phyloP scores from a whole-genome alignment of 2,888 invertebrate genomes.

The Noctua comes region DNA sequence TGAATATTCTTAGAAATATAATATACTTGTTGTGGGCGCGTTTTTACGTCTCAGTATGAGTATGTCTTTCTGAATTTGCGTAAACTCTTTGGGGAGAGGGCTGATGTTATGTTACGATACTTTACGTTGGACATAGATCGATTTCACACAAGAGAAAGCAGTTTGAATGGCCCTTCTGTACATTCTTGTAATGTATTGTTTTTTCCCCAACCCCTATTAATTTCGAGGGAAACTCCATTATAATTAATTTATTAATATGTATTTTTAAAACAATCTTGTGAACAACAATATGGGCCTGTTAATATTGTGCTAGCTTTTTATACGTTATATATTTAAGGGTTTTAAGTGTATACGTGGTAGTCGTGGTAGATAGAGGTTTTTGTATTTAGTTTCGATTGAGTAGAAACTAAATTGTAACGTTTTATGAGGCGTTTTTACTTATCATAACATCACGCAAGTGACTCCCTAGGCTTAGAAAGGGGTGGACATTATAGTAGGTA shows the following conservation, averaged over 20 bases:
- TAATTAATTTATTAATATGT: conserved; percentile 72
- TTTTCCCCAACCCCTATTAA: conserved; percentile 70
- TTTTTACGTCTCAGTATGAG: neutral
- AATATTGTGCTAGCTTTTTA: conserved; percentile 10
- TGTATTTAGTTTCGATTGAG: too few species aligned
- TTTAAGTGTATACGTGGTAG: neutral
- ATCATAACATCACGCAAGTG: neutral
- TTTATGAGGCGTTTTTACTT: neutral
- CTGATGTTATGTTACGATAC: neutral
- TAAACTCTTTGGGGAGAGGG: neutral
- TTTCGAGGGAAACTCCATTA: conserved; percentile 67
- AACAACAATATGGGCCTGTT: conserved; percentile 23
- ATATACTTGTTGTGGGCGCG: too few species aligned
- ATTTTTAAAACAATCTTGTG: conserved; percentile 54
- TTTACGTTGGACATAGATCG: neutral
- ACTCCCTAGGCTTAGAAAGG: neutral
- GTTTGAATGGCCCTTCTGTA: conserved; percentile 10
- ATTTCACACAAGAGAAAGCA: neutral
- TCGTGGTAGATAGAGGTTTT: neutral
- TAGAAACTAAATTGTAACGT: neutral
- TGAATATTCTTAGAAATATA: neutral
- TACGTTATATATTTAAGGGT: conserved; percentile 1
- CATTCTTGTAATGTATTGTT: conserved; percentile 40
- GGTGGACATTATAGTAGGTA: neutral
- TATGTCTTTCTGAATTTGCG: neutral